Base-by-base conservation (phyloP, 2,888 invertebrate genomes). In the Diloba caeruleocephala region DNA sequence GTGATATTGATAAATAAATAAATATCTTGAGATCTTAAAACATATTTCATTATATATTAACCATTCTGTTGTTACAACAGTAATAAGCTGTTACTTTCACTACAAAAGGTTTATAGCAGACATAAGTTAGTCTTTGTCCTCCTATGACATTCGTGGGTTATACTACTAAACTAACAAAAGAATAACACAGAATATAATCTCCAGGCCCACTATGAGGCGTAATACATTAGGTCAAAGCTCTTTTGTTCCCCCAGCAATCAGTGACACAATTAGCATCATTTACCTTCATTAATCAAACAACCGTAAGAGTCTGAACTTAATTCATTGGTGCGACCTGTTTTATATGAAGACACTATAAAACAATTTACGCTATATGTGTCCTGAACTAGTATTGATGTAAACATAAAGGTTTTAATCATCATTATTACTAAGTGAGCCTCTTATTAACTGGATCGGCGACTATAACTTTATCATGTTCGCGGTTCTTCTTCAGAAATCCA, bases 201-300 rank as follows among this genome's bases (percentile, higher is more conserved):
- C 60, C 65, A 42, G 43, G 37, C 21, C 33, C 45, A 13, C 41
- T 17, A 39, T 29, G 41, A 44, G 36, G 31, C 14, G 44, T 41
- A 58, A 53, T 46, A 65, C 54, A 48, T 56, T 59, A 66, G 39
- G 38, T 52, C 37, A 17, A 8, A 49, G 61, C 61, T 56, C 61
- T 56, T 51, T 68, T 55, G 56, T 64, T 57, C 32, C 26, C 42
- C 28, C 21, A 34, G 46, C 55, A 54, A 65, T 61, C 55, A 58
- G 53, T 10, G 45, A 42, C 55, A 54, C 50, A 68, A 71, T 71
- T 65, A 68, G 55, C 57, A 53, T 51, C 50, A 65, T 58, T 68
- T 58, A 49, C 64, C 37, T 39, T 61, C 38, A 71, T 67, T 39
- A 67, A 71, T 60, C 54, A 64, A 25, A 32, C 33, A 42, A 37